Conservation (phyloP, 2,113 vertebrate species). For the Hemicordylus capensis region DNA sequence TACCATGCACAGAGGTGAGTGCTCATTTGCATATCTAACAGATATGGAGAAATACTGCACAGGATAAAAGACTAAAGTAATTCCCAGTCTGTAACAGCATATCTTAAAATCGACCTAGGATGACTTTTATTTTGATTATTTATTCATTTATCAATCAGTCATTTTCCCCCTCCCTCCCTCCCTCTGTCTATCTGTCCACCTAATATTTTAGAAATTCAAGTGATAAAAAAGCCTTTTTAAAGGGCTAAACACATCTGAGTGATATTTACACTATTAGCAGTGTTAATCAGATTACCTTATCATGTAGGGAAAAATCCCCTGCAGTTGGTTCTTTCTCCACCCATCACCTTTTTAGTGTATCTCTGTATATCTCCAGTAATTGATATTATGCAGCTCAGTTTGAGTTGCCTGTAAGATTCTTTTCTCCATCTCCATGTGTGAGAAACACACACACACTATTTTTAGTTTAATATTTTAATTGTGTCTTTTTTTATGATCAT, state of each 20-base stretch:
- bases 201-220: neutral
- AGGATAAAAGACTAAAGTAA: neutral
- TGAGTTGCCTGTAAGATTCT: neutral
- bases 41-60: neutral
- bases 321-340: neutral
- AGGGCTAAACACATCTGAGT: neutral
- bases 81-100: neutral
- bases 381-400: neutral
- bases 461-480: neutral
- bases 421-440: neutral
- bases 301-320: neutral
- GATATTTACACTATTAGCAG: neutral
- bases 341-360: neutral
- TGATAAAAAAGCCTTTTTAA: neutral
- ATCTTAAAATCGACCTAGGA: neutral
- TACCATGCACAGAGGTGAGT: neutral
- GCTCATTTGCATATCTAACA: neutral
- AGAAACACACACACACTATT: too few relatives aligned
- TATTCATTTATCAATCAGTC: too few relatives aligned
- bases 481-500: too few relatives aligned
- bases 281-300: neutral
- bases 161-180: too few relatives aligned
- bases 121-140: too few relatives aligned
- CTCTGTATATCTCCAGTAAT: too few relatives aligned
- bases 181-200: too few relatives aligned